Evolutionary conservation across 2,888 invertebrate genomes (phyloP).

Genomic region (Cosmopolites sordidus): DNA sequence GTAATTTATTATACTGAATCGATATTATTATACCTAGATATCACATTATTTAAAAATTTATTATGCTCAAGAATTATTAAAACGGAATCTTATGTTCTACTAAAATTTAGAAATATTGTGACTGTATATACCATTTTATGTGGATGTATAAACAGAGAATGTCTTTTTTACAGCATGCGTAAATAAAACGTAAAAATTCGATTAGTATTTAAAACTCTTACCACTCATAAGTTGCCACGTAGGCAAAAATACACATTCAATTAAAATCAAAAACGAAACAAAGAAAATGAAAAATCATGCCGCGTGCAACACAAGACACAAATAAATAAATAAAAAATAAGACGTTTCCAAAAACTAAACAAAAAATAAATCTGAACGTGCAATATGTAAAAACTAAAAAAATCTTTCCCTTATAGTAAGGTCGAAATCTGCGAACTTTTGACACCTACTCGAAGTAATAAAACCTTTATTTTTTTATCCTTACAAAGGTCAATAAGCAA

Average conservation of each 20-base stretch:
- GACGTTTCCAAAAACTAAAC: too few species aligned
- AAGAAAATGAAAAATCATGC: constrained; percentile 27
- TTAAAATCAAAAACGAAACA: constrained; percentile 27
- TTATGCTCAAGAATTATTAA: too few species aligned
- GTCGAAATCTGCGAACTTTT: constrained; percentile 45
- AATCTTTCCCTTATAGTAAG: constrained; percentile 52
- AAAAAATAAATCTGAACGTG: constrained; percentile 5
- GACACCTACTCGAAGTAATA: constrained; percentile 20
- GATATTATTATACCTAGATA: too few species aligned
- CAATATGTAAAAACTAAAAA: constrained; percentile 29
- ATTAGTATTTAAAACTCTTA: constrained; percentile 26
- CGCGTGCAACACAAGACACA: constrained; percentile 13
- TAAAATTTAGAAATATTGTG: too few species aligned
- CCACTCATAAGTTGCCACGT: constrained; percentile 32
- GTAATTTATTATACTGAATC: too few species aligned
- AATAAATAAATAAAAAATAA: constrained; percentile 7
- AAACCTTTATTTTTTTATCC: constrained; percentile 13
- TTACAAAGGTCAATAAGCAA: constrained; percentile 40
- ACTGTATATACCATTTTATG: too few species aligned
- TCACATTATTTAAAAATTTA: too few species aligned
- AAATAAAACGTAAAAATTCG: neutral
- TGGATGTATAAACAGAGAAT: neutral
- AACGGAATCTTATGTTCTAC: too few species aligned
- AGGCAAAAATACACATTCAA: constrained; percentile 33
- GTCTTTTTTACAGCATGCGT: neutral